These are phyloP conservation scores for Protonemura montana DNA, from an alignment of 2,888 invertebrate species.

Conservation along the genomic window DNA sequence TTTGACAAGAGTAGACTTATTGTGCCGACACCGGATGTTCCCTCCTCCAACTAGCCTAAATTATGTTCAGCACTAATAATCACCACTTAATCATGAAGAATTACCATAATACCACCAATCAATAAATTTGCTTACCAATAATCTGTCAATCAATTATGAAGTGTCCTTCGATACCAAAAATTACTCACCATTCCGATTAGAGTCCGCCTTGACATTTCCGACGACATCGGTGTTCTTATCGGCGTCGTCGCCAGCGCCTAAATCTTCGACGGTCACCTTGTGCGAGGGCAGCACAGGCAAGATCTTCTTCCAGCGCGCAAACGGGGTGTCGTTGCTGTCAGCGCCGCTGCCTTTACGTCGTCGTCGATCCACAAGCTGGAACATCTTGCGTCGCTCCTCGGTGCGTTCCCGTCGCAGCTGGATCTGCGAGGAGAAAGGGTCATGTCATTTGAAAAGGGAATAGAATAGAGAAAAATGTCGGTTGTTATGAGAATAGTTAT, in stretches of 20 bases:
- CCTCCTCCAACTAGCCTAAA: no score
- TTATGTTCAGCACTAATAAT: no score
- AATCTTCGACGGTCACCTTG: constrained; percentile 55
- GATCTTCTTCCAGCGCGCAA: constrained; percentile 75
- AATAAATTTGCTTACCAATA: no score
- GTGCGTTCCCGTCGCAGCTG: constrained; percentile 88
- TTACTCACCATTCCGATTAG: constrained; percentile 44
- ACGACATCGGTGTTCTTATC: constrained; percentile 32
- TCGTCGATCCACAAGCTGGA: constrained; percentile 79
- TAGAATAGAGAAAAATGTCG: no score
- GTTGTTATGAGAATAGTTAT: no score
- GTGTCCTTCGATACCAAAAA: no score
- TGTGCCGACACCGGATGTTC: no score
- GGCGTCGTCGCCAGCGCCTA: constrained; percentile 44
- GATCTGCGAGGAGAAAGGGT: constrained; percentile 63
- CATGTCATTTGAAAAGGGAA: no score
- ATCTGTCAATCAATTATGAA: no score
- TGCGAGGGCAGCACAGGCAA: constrained; percentile 67
- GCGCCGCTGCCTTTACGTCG: constrained; percentile 59
- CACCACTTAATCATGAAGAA: no score
- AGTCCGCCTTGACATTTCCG: constrained; percentile 46
- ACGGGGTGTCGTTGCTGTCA: constrained; percentile 66
- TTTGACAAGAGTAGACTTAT: no score
- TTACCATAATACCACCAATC: no score
- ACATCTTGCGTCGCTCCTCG: constrained; percentile 92